phyloP scores from a whole-genome alignment of 2,888 invertebrate species.

The Oxytorus armatus region DNA sequence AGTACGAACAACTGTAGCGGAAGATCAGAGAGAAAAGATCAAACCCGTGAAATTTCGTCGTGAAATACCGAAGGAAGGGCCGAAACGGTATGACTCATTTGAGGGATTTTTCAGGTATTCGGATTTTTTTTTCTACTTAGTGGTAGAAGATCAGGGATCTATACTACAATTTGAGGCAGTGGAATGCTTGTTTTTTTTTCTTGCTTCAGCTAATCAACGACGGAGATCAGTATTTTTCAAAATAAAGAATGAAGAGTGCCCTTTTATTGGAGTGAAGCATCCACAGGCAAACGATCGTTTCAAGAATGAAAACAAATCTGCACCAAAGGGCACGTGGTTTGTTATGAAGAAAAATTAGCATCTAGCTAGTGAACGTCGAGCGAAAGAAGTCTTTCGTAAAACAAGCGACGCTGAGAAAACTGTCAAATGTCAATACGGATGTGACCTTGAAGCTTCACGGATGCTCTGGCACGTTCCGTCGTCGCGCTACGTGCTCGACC shows the following conservation, averaged over 20 bases:
- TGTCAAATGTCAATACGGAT: constrained; percentile 77
- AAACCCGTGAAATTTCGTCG: constrained; percentile 15
- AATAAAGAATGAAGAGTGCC: neutral
- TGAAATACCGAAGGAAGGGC: constrained; percentile 23
- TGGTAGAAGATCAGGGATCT: neutral
- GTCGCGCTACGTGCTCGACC: constrained; percentile 74
- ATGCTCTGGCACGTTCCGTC: constrained; percentile 78
- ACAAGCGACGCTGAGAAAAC: constrained; percentile 70
- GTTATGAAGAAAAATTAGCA: constrained; percentile 12
- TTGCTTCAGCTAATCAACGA: neutral
- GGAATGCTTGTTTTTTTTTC: neutral
- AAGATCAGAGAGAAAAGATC: constrained; percentile 23
- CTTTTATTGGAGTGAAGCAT: too few species aligned
- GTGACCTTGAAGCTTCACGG: constrained; percentile 77
- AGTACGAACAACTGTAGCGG: constrained; percentile 15
- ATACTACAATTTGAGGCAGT: neutral
- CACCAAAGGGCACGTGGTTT: too few species aligned
- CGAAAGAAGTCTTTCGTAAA: constrained; percentile 64
- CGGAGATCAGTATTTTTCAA: neutral
- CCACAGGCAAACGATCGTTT: too few species aligned
- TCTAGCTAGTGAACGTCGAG: constrained; percentile 1
- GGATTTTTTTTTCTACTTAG: constrained; percentile 18
- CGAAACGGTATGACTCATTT: constrained; percentile 42
- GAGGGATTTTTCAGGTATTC: constrained; percentile 43
- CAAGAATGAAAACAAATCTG: too few species aligned